Percentiles rank a stretch among this genome's conserved stretches.
Evolutionary conservation across 2,113 vertebrate genomes (phyloP).

Genomic region (Macrotis lagotis): DNA sequence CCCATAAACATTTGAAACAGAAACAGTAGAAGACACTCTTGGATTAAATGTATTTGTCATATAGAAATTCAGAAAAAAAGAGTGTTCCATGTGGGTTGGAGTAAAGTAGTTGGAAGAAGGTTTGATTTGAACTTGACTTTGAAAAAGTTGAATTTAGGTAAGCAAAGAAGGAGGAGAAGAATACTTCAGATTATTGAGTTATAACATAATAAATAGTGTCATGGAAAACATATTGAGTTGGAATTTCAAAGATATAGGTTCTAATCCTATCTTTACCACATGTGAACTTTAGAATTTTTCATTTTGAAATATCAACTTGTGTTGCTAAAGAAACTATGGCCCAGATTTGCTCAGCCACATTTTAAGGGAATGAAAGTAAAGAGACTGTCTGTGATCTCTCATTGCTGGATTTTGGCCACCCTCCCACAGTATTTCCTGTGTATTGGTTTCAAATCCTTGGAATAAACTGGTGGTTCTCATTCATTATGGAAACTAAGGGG

Average conservation of each 20-base stretch:
- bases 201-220: not conserved
- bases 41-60: not conserved
- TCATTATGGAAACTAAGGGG: not conserved
- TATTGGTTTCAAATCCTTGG: constrained; percentile 8
- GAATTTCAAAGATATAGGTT: not conserved
- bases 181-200: not conserved
- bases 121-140: not conserved
- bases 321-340: not conserved
- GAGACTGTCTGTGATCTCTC: not conserved
- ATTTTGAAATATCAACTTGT: not conserved
- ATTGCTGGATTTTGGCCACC: not conserved
- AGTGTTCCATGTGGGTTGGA: not conserved
- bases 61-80: not conserved
- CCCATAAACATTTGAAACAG: not conserved
- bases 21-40: not conserved
- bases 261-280: not conserved
- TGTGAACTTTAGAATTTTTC: not conserved
- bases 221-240: not conserved
- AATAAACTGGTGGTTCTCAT: constrained; percentile 1
- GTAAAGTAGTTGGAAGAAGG: not conserved
- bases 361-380: not conserved
- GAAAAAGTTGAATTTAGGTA: not conserved
- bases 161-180: not conserved
- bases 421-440: not conserved
- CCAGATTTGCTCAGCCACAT: not conserved